These are phyloP conservation scores for Festucalex cinctus DNA, from an alignment of 2,113 vertebrate genomes.

Conservation along the genomic window DNA sequence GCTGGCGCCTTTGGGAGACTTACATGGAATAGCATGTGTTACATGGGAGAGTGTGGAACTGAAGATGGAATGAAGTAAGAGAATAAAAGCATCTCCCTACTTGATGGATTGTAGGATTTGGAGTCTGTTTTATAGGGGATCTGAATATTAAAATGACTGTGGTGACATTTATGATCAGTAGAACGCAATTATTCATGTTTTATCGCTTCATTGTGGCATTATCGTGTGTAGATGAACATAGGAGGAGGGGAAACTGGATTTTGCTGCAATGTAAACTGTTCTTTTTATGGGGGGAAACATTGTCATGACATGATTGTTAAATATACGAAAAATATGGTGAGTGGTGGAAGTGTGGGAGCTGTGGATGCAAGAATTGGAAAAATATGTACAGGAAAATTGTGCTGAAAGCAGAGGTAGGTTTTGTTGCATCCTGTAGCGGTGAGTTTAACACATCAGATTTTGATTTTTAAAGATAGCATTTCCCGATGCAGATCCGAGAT, in stretches of 20 bases:
- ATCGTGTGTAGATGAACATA: conserved; percentile 11
- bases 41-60: conserved; percentile 17
- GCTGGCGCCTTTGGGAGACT: conserved; percentile 43
- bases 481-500: conserved; percentile 32
- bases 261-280: neutral
- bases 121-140: conserved; percentile 37
- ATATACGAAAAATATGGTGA: neutral
- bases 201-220: conserved; percentile 9
- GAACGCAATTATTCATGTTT: conserved; percentile 27
- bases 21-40: conserved; percentile 46
- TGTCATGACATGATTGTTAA: neutral
- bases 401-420: neutral
- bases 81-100: conserved; percentile 23
- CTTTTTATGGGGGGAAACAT: neutral
- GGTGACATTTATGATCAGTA: conserved; percentile 27
- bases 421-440: neutral
- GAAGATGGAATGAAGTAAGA: conserved; percentile 11
- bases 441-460: conserved; percentile 4
- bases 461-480: neutral
- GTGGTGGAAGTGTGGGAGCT: neutral
- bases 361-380: neutral
- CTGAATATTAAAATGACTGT: conserved; percentile 48
- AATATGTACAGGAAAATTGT: neutral
- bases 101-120: conserved; percentile 49
- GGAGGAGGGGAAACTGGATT: neutral